phyloP scores from a whole-genome alignment of 2,797 vertebrate genomes.

The Dryobates pubescens region DNA sequence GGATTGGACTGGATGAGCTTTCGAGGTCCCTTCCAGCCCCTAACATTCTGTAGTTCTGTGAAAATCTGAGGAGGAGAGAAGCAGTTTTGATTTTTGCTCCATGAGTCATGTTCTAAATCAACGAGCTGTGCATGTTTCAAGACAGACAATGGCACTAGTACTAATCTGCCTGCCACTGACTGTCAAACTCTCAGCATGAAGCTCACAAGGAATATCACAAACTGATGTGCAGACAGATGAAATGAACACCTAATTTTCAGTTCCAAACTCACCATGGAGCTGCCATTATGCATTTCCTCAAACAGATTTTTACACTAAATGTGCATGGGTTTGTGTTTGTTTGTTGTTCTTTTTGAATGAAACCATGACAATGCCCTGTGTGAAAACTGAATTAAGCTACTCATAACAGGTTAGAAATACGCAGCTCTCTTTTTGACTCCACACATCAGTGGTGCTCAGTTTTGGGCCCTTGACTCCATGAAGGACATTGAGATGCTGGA shows the following conservation, averaged over 20 bases:
- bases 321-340: too few relatives aligned
- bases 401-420: neutral
- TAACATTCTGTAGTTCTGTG: too few relatives aligned
- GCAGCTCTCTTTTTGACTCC: neutral
- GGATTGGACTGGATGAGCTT: too few relatives aligned
- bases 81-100: neutral
- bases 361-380: neutral
- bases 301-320: neutral
- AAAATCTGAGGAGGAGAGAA: neutral
- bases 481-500: too few relatives aligned
- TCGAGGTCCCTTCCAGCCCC: too few relatives aligned
- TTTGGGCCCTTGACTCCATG: too few relatives aligned
- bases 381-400: neutral
- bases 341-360: too few relatives aligned
- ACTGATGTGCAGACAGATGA: neutral
- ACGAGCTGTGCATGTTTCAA: neutral
- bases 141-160: neutral
- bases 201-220: neutral
- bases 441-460: neutral
- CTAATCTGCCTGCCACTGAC: neutral
- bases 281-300: neutral
- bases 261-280: neutral
- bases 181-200: neutral
- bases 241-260: neutral
- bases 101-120: neutral